Evolutionary conservation across 2,888 invertebrate species (phyloP).

Genomic region (Acleris holmiana): DNA sequence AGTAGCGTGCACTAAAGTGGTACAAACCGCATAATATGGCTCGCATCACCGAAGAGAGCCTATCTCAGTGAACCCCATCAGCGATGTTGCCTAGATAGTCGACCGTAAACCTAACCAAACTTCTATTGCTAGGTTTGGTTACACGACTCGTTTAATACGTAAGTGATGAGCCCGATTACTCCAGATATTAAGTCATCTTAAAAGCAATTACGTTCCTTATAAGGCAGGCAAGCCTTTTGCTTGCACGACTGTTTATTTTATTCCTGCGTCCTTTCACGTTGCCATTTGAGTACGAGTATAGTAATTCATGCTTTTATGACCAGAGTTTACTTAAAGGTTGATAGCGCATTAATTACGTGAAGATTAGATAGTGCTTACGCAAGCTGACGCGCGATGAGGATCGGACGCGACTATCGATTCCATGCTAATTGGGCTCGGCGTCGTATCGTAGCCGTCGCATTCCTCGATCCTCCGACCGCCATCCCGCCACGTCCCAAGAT

Average conservation of each 20-base stretch:
- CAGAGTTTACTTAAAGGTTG: constrained; percentile 50
- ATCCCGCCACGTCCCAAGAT: constrained; percentile 72
- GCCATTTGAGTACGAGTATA: constrained; percentile 2
- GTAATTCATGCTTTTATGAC: constrained; percentile 24
- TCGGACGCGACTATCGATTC: constrained; percentile 80
- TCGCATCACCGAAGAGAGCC: not conserved
- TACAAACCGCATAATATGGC: constrained; percentile 6
- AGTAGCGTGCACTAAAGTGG: not conserved
- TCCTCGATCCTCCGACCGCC: constrained; percentile 52
- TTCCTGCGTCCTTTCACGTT: constrained; percentile 4
- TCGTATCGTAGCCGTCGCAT: constrained; percentile 69
- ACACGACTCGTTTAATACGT: constrained; percentile 4
- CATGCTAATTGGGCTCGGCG: constrained; percentile 81
- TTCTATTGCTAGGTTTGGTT: constrained; percentile 1
- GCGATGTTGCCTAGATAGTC: constrained; percentile 12
- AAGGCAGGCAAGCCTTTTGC: constrained; percentile 10
- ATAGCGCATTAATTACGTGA: constrained; percentile 75
- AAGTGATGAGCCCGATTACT: constrained; percentile 24
- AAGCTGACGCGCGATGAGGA: constrained; percentile 77
- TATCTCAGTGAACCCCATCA: constrained; percentile 18
- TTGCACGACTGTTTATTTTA: constrained; percentile 13
- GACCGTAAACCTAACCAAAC: too few species aligned
- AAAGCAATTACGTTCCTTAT: constrained; percentile 12
- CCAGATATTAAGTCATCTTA: constrained; percentile 14
- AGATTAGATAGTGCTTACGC: constrained; percentile 79